Conservation (phyloP, 2,113 vertebrate species). For the Ictalurus furcatus region DNA sequence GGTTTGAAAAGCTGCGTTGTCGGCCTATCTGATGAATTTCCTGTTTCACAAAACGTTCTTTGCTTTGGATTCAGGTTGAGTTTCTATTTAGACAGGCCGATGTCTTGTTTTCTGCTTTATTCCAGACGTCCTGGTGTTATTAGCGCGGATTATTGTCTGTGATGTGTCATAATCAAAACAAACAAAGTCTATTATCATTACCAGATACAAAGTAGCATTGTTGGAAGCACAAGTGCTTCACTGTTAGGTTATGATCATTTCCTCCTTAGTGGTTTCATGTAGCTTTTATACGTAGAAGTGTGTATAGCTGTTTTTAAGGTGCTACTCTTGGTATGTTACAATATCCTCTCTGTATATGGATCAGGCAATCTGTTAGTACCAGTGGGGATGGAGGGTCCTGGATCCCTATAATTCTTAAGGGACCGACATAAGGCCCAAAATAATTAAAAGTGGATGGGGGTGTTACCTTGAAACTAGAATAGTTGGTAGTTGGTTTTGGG, state of each 20-base stretch:
- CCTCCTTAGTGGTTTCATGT: conserved; percentile 2
- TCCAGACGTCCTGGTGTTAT: background rate
- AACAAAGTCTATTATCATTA: background rate
- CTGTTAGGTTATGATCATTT: background rate
- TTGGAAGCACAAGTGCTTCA: conserved; percentile 4
- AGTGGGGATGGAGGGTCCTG: no score
- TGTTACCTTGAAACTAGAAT: no score
- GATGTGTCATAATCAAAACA: background rate
- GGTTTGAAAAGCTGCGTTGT: background rate
- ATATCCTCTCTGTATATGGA: background rate
- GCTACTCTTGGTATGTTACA: background rate
- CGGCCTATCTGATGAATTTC: conserved; percentile 9
- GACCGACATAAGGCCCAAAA: no score
- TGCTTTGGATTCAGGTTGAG: conserved; percentile 8
- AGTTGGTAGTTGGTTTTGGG: no score
- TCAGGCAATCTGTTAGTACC: background rate
- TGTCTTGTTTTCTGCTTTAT: background rate
- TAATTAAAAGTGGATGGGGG: no score
- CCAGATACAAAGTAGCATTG: background rate
- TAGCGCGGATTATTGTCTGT: background rate
- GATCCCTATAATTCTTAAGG: no score
- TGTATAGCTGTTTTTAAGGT: background rate
- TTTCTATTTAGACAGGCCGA: background rate
- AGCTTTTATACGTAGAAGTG: background rate
- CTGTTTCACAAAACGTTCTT: conserved; percentile 22